Base-by-base conservation (phyloP, 2,113 vertebrate species). In the Chaetodon auriga region DNA sequence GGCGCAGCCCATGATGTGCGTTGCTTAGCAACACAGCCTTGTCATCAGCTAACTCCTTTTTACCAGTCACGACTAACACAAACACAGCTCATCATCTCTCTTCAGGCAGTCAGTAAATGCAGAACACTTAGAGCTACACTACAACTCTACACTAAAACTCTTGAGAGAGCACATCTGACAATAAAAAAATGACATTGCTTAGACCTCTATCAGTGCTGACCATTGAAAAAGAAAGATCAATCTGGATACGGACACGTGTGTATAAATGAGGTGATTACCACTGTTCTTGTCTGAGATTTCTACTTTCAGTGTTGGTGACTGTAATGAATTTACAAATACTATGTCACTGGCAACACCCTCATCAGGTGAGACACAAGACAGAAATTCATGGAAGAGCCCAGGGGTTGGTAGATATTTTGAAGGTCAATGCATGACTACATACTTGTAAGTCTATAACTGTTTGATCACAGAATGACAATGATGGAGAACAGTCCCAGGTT, bases 11-110 rank as follows among this genome's bases (percentile, higher is more conserved):
- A 94, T 93, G 90, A 96, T 95, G 93, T 89, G 89, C 41, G 95
- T 93, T 96, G 96, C 96, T 94, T 96, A 96, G 96, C 95, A 97
- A 96, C 95, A 91, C 93, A 95, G 95, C 93, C 95, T 96, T 96
- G 94, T 96, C 96, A 96, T 95, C 95, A 96, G 96, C 96, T 96
- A 95, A 96, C 90, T 93, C 94, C 94, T 96, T 97, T 94, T 96
- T 95, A 96, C 94, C 93, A 96, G 96, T 97, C 97, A 97, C 94
- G 95, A 98, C 96, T 96, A 95, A 97, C 95, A 95, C 94, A 96
- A 95, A 95, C 88, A 94, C 95, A 93, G 93, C 94, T 94, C 93
- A 92, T 93, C 92, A 87, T 93, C 92, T 95, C 95, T 95, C 89
- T 89, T 91, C 90, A 91, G 89, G 91, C 92, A 94, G 92, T 86